Conservation (phyloP, 2,888 invertebrate species). For the Brachyptera risi region DNA sequence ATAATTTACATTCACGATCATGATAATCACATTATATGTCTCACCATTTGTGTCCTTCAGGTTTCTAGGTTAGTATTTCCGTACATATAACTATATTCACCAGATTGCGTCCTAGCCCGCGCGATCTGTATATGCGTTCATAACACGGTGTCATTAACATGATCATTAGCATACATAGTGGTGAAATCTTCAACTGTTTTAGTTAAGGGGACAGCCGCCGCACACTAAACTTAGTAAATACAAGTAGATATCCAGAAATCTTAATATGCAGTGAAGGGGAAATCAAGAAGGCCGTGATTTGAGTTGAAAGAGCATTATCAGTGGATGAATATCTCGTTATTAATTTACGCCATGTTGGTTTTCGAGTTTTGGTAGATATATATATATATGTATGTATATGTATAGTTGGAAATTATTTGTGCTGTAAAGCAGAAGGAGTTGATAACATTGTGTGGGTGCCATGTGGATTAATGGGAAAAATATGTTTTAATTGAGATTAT, state of each 20-base stretch:
- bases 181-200: constrained; percentile 16
- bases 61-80: neutral
- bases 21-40: constrained; percentile 16
- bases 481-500: constrained; percentile 8
- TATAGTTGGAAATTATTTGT: constrained; percentile 8
- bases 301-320: neutral
- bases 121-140: constrained; percentile 8
- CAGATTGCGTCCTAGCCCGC: constrained; percentile 8
- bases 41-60: constrained; percentile 11
- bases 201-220: too few species aligned
- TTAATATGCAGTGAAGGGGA: neutral
- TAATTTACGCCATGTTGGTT: constrained; percentile 5
- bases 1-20: too few species aligned
- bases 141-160: constrained; percentile 20
- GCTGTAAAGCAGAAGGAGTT: constrained; percentile 12
- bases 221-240: constrained; percentile 2
- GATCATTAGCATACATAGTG: constrained; percentile 21
- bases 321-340: constrained; percentile 14
- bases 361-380: too few species aligned
- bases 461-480: constrained; percentile 4
- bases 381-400: too few species aligned
- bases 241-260: constrained; percentile 13
- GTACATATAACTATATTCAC: neutral
- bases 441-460: too few species aligned
- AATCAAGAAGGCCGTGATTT: neutral